These are phyloP conservation scores for Tribolium castaneum DNA, from an alignment of 1,140 invertebrate species.

Conservation along the genomic window DNA sequence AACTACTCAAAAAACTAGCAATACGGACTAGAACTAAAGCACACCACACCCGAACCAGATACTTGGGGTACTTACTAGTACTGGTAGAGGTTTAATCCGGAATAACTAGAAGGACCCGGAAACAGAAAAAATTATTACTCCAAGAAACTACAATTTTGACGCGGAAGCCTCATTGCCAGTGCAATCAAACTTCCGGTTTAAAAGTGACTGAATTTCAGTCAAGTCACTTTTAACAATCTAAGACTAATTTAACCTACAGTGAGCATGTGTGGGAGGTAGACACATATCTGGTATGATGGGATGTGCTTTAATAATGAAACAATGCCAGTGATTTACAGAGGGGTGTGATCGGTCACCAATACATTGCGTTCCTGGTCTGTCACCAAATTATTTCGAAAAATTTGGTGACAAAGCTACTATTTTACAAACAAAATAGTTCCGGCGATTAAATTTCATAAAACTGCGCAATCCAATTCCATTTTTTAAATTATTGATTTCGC, in stretches of 20 bases:
- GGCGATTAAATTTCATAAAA: too few relatives aligned
- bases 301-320: conserved; percentile 39
- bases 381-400: too few relatives aligned
- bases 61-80: conserved; percentile 89
- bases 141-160: conserved; percentile 30
- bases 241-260: conserved; percentile 19
- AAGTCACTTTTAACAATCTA: neutral
- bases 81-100: conserved; percentile 96
- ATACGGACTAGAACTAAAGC: conserved; percentile 60
- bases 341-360: too few relatives aligned
- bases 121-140: conserved; percentile 62
- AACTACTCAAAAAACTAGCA: neutral
- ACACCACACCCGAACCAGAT: conserved; percentile 71
- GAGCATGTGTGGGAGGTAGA: conserved; percentile 39
- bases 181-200: too few relatives aligned
- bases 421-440: too few relatives aligned
- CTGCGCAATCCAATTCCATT: too few relatives aligned
- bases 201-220: too few relatives aligned
- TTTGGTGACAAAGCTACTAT: too few relatives aligned
- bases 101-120: conserved; percentile 78
- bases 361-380: too few relatives aligned
- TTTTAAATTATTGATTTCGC: too few relatives aligned
- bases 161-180: too few relatives aligned
- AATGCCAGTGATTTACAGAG: neutral
- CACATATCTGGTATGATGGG: conserved; percentile 49